Base-by-base conservation (phyloP, 2,797 vertebrate genomes). In the Cyclura pinguis region DNA sequence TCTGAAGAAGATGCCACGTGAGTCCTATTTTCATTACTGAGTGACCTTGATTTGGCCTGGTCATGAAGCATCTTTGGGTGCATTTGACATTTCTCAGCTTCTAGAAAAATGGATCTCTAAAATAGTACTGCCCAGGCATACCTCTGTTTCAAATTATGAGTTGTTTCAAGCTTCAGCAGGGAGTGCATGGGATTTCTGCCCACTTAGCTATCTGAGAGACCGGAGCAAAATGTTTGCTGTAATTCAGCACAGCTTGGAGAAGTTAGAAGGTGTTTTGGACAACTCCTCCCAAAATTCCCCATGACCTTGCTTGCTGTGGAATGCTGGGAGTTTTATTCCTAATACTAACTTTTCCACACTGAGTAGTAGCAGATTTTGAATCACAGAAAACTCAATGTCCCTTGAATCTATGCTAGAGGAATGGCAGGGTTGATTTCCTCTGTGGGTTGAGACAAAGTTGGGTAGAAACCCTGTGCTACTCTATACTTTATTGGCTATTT, bases 1-100 rank as follows among this genome's bases (percentile, higher is more conserved):
- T 24, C 98, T 98, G 96, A 98, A 98, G 97, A 98, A 98, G 97
- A 97, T 98, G 94, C 97, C 98, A 72, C 98, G 98, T 99, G 96
- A 99, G 98, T 98, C 90, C 88, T 86, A 6, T 78, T 10, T 85
- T 91, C 55, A 9, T 72, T 16, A 7, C 18, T 52, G 16, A 42
- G 32, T 59, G 32, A 59, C 12, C 59, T 42, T 62, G 9, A 32
- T 69, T 69, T 69, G 67, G 67, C 29, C 29, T 32, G 67, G 13
- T 4, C 3, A 4, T 32, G 67, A 32, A 69, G 29, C 32, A 69
- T 13, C 32, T 69, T 69, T 69, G 29, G 32, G 67, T 29, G 32
- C 67, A 69, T 32, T 62, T 86, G 10, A 14, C 57, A 77, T 84
- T 83, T 59, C 18, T 32, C 50, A 88, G 47, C 80, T 67, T 84